Evolutionary conservation across 2,888 invertebrate species (phyloP).

Genomic region (Scelioninae gen. 2): DNA sequence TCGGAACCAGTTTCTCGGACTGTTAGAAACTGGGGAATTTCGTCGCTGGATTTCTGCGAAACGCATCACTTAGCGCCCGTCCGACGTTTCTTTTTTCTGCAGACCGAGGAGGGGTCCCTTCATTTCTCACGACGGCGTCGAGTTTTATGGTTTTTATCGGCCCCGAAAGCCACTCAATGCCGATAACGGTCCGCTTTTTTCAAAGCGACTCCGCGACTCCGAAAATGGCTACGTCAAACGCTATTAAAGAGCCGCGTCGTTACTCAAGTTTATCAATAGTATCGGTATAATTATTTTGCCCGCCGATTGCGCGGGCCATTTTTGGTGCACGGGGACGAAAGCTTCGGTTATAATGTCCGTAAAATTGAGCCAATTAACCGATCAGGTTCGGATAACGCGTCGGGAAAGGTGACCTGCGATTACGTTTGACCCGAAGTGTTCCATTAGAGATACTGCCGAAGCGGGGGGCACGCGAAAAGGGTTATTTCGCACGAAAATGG

Average conservation of each 20-base stretch:
- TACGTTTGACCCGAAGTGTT: no score
- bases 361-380: no score
- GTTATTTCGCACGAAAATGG: no score
- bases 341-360: no score
- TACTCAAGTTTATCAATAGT: slow-evolving; percentile 16
- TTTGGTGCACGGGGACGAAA: no score
- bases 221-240: background rate
- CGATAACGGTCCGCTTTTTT: slow-evolving; percentile 14
- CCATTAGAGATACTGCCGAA: no score
- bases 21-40: slow-evolving; percentile 6
- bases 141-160: slow-evolving; percentile 16
- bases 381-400: no score
- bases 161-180: slow-evolving; percentile 18
- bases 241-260: background rate
- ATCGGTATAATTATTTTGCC: slow-evolving; percentile 5
- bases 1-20: slow-evolving; percentile 16
- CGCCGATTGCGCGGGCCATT: background rate
- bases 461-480: no score
- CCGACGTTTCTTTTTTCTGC: slow-evolving; percentile 3
- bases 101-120: no score
- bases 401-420: no score
- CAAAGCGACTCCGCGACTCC: background rate
- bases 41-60: slow-evolving; percentile 6
- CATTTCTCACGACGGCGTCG: no score
- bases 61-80: no score